phyloP scores from a whole-genome alignment of 1,140 invertebrate genomes.

The Trypoxylus dichotomus region DNA sequence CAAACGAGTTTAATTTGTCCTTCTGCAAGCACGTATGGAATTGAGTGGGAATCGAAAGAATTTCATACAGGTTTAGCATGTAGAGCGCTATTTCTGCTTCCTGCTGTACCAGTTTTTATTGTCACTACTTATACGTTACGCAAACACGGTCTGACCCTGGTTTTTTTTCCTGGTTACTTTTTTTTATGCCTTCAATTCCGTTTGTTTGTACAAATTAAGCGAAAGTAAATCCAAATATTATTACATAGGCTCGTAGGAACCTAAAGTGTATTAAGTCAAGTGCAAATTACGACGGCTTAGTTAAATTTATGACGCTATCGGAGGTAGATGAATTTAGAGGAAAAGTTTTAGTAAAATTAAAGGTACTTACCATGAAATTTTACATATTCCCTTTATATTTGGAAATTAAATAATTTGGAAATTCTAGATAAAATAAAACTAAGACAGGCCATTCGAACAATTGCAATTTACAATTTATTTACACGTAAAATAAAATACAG shows the following conservation, averaged over 20 bases:
- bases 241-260: background rate
- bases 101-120: conserved; percentile 5
- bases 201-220: background rate
- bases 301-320: too few relatives aligned
- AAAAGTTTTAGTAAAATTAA: too few relatives aligned
- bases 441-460: background rate
- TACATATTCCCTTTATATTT: too few relatives aligned
- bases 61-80: background rate
- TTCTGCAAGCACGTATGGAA: background rate
- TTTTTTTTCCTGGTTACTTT: background rate
- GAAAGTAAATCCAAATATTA: background rate
- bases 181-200: background rate
- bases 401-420: too few relatives aligned
- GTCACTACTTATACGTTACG: background rate
- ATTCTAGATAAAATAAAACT: too few relatives aligned
- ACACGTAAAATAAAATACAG: background rate
- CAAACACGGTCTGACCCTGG: background rate
- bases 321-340: too few relatives aligned
- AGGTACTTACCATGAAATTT: too few relatives aligned
- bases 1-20: too few relatives aligned
- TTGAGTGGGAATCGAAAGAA: background rate
- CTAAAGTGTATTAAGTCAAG: too few relatives aligned
- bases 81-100: background rate
- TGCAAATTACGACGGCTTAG: too few relatives aligned
- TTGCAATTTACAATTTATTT: conserved; percentile 15